Evolutionary conservation across 2,888 invertebrate species (phyloP), one percentile per base, ranked within the genome.

Genomic region (Steinernema scapterisci): DNA sequence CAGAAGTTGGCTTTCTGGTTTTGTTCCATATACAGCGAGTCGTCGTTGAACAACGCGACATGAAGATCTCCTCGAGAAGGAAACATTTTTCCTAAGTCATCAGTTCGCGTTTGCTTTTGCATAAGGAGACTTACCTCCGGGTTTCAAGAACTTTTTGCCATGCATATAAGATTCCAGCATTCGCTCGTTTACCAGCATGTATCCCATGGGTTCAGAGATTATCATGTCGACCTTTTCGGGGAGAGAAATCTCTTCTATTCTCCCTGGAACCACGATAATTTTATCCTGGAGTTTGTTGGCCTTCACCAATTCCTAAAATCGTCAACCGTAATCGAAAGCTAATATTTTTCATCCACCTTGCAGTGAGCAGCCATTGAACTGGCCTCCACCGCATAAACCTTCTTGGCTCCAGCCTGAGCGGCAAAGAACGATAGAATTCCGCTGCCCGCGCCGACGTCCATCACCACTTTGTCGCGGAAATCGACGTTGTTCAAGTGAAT

Each of bases 201-300:
- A 99, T n/a, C 97, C 97, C 97, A 99, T 99, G 0, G 97, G 97
- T 89, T 99, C 99, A 0, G 96, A 97, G 82, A 99, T 94, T 84
- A 99, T 97, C 54, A 96, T 92, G 89, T 99, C 97, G 23, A 99
- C 97, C 85, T 91, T 92, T 89, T 97, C 97, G 0, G 97, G 95
- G 79, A 99, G 90, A 82, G 94, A 93, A 56, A 99, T 94, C 90
- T 99, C 99, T 89, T 99, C 99, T 78, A 99, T 95, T 91, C 99
- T 99, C 1, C 97, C 97, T 11, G 97, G 93, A 83, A 99, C 92
- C 3, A 99, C 96, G 79, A 92, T 91, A 79, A 99, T 94, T 86
- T 93, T 92, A 85, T 93, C 94, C 77, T 92, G 92, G 72, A 96
- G 91, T 88, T 93, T 93, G 89, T 99, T 99, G 44, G 94, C 92